A percentile compares a stretch with the other conserved stretches of the same genome.
phyloP scores from a whole-genome alignment of 2,888 invertebrate species.

The Aleiodes testaceus region DNA sequence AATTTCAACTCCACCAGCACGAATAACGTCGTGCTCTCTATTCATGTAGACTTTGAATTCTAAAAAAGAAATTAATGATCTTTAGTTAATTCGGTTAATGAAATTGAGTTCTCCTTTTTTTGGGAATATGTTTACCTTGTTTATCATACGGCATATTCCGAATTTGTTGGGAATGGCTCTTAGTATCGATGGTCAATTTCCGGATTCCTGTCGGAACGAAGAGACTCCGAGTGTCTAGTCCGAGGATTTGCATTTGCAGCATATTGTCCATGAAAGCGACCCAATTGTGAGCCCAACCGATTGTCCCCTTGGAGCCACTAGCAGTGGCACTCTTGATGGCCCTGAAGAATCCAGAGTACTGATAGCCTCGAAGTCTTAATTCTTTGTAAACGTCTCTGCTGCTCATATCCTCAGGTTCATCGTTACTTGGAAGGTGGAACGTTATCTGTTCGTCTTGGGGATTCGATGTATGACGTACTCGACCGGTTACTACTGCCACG shows the following conservation, averaged over 20 bases:
- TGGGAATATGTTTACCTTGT: slow-evolving; percentile 64
- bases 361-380: slow-evolving; percentile 75
- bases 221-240: slow-evolving; percentile 72
- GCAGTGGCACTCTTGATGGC: slow-evolving; percentile 74
- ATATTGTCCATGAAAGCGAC: slow-evolving; percentile 81
- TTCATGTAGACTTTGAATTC: slow-evolving; percentile 70
- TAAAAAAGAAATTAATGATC: slow-evolving; percentile 57
- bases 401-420: slow-evolving; percentile 51
- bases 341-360: slow-evolving; percentile 75
- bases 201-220: slow-evolving; percentile 77
- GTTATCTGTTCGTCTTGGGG: slow-evolving; percentile 62
- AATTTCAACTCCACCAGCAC: slow-evolving; percentile 77
- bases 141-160: slow-evolving; percentile 56
- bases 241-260: slow-evolving; percentile 78
- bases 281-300: slow-evolving; percentile 79
- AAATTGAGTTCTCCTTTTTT: too few species aligned
- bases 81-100: too few species aligned
- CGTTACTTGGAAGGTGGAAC: slow-evolving; percentile 13
- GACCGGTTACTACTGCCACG: slow-evolving; percentile 81
- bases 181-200: slow-evolving; percentile 76
- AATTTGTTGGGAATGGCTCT: slow-evolving; percentile 64
- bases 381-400: slow-evolving; percentile 63
- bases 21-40: slow-evolving; percentile 69
- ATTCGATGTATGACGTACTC: slow-evolving; percentile 77
- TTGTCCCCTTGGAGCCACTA: slow-evolving; percentile 67